Evolutionary conservation across 2,797 vertebrate species (phyloP).

Genomic region (Diglossa cyanea): DNA sequence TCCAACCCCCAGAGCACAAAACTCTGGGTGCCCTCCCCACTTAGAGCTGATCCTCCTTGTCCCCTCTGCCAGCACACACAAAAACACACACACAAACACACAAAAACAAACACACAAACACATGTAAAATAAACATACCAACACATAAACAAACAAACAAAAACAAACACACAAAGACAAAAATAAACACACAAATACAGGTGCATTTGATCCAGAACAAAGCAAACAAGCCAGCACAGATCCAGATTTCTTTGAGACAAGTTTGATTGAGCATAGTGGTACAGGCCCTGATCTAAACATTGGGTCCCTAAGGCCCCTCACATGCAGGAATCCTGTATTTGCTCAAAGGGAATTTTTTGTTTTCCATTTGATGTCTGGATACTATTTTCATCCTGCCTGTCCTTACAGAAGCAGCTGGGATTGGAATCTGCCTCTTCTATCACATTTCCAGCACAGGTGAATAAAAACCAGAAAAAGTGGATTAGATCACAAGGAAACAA

Average conservation of each 20-base stretch:
- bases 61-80: not conserved
- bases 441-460: not conserved
- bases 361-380: not conserved
- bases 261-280: not conserved
- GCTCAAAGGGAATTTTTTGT: not conserved
- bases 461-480: not conserved
- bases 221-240: not conserved
- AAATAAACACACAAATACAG: fast-evolving
- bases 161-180: not conserved
- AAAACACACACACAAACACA: too few relatives aligned
- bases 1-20: fast-evolving
- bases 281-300: not conserved
- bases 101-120: not conserved
- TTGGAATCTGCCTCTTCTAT: not conserved
- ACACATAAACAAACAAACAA: not conserved
- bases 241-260: not conserved
- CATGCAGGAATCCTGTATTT: fast-evolving
- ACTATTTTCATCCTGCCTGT: not conserved
- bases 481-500: not conserved
- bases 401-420: not conserved
- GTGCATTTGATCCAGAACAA: not conserved
- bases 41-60: not conserved
- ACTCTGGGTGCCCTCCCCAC: not conserved
- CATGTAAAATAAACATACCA: too few relatives aligned
- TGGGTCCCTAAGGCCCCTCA: not conserved